Evolutionary conservation across 2,888 invertebrate species (phyloP), one percentile per base, ranked within the genome.

Genomic region (Zootermopsis nevadensis): DNA sequence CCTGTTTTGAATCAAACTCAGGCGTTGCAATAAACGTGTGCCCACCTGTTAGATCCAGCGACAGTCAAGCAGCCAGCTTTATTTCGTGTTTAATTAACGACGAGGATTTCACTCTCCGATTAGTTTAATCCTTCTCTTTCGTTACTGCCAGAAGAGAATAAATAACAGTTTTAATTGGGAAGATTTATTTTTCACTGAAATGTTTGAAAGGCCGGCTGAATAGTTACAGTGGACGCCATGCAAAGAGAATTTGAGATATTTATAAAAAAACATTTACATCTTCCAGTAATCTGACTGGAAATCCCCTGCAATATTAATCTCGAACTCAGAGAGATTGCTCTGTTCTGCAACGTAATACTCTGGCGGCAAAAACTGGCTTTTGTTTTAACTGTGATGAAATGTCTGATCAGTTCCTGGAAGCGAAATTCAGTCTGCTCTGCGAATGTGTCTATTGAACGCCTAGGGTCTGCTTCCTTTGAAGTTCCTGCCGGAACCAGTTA

Each of bases 61-160:
- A 76, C 76, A 27, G 42, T 42, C 30, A 24, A 12, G 76, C 35
- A 74, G 19, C 15, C 6, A 60, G n/a, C 42, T 38, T 48, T 27
- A 42, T 76, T 76, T 38, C 76, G 27, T 76, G 76, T 76, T 76
- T 76, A 76, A 76, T 76, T 76, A 76, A 76, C 76, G 76, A 76
- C 42, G 35, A 42, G 42, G 76, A 76, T 76, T 76, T 76, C 48
- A 42, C 42, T 30, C 42, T 27, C 38, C 27, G n/a, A 27, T 76
- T 76, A 48, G 42, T 76, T 76, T 76, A 76, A 76, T 76, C 76
- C 76, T 27, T n/a, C 60, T n/a, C n/a, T 60, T 27, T 60, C 27
- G 27, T 27, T 27, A 6, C 60, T 60, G 60, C 48, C 38, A 22
- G 42, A 42, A 42, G 76, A 76, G 76, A 42, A 76, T 76, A 76